A percentile compares a stretch with the other conserved stretches of the same genome.
These are phyloP conservation scores for Sebastes alutus DNA, from an alignment of 2,797 vertebrate genomes.

Conservation along the genomic window DNA sequence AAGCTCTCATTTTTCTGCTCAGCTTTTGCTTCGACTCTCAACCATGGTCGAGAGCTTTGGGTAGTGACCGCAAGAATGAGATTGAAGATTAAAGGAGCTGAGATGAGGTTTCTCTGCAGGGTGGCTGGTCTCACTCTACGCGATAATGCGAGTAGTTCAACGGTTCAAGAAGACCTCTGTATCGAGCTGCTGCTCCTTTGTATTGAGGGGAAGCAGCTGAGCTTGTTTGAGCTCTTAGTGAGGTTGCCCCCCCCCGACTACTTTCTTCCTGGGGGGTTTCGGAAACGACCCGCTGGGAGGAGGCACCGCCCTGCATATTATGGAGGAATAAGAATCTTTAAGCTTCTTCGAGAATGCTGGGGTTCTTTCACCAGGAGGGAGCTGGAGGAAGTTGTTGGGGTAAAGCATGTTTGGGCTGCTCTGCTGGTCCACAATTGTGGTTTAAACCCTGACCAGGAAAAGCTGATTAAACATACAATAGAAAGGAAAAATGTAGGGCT, in stretches of 20 bases:
- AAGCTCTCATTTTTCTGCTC: not conserved
- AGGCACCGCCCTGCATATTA: not conserved
- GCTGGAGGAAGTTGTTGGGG: not conserved
- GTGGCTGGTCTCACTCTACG: not conserved
- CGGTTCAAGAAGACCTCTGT: not conserved
- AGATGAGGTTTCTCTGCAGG: constrained; percentile 21
- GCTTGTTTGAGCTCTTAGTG: not conserved
- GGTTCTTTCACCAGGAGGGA: not conserved
- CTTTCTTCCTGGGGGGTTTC: not conserved
- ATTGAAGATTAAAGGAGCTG: not conserved
- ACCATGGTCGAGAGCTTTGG: not conserved
- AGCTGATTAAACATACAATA: not conserved
- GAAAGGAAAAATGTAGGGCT: not conserved
- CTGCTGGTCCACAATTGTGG: not conserved
- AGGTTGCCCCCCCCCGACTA: not conserved
- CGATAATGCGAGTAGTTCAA: not conserved
- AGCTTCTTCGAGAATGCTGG: not conserved
- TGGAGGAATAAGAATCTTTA: not conserved
- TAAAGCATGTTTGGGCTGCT: not conserved
- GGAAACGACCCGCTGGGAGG: not conserved
- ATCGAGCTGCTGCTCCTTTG: constrained; percentile 1
- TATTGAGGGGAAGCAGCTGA: not conserved
- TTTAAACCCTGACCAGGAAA: not conserved
- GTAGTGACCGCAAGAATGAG: not conserved
- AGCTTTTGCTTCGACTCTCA: not conserved